Conservation (phyloP, 2,888 invertebrate genomes). For the Acanthoscelides obtectus region DNA sequence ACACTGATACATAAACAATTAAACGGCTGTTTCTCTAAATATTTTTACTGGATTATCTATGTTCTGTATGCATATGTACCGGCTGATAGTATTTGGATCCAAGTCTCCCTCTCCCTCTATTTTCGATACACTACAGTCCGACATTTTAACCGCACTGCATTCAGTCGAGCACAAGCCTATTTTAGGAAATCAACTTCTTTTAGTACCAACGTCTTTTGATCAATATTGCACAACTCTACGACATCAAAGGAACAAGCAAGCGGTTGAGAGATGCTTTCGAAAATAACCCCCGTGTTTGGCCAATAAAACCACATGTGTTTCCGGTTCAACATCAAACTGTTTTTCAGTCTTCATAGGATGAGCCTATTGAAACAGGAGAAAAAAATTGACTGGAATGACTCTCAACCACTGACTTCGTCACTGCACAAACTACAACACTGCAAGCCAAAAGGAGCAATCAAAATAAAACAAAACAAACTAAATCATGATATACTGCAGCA, state of each 20-base stretch:
- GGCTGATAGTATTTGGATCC: slow-evolving; percentile 34
- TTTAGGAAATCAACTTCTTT: slow-evolving; percentile 6
- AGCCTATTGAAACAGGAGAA: no score
- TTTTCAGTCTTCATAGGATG: no score
- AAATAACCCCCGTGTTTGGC: no score
- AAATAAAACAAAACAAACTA: slow-evolving; percentile 20
- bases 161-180: slow-evolving; percentile 35
- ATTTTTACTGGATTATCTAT: slow-evolving; percentile 45
- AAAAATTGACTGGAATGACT: neutral
- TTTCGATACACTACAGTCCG: slow-evolving; percentile 35
- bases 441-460: slow-evolving; percentile 13
- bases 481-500: slow-evolving; percentile 30
- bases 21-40: slow-evolving; percentile 47
- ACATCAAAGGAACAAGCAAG: neutral
- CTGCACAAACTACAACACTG: slow-evolving; percentile 1
- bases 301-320: no score
- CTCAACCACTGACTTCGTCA: neutral
- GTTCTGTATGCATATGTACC: slow-evolving; percentile 46
- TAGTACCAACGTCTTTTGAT: neutral
- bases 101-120: slow-evolving; percentile 36
- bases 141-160: slow-evolving; percentile 31
- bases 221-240: neutral
- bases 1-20: slow-evolving; percentile 14
- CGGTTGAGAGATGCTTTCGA: neutral
- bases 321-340: no score